Percentiles rank a stretch among this genome's conserved stretches.
Evolutionary conservation across 2,888 invertebrate species (phyloP).

Genomic region (Andrena praecox): DNA sequence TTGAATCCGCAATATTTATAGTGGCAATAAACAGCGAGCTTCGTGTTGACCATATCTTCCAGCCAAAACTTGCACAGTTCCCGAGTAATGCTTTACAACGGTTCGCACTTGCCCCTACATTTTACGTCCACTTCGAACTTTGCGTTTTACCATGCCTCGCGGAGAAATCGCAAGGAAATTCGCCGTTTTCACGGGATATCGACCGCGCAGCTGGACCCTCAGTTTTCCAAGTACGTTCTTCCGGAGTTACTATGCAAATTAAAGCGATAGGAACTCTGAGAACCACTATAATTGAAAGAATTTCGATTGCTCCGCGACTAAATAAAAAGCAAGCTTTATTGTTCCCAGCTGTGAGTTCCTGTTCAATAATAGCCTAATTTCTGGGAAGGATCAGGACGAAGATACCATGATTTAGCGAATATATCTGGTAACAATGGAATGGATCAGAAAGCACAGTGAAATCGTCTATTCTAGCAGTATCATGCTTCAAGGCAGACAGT

Average conservation of each 20-base stretch:
- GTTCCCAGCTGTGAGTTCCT: not conserved
- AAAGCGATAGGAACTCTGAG: conserved; percentile 1
- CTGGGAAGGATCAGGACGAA: not conserved
- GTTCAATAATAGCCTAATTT: not conserved
- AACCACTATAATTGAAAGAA: not conserved
- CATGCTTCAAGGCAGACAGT: not conserved
- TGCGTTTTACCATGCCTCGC: conserved; percentile 2
- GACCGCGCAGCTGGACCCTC: conserved; percentile 1
- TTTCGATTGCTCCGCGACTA: not conserved
- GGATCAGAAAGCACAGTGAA: conserved; percentile 1
- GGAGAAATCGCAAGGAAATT: conserved; percentile 24
- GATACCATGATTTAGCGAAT: not conserved
- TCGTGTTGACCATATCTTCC: conserved; percentile 40
- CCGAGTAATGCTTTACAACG: conserved; percentile 48
- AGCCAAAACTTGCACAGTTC: conserved; percentile 38
- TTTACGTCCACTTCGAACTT: conserved; percentile 44
- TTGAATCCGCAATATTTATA: conserved; percentile 23
- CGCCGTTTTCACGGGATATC: conserved; percentile 24
- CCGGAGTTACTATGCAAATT: conserved; percentile 26
- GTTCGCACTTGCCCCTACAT: conserved; percentile 40
- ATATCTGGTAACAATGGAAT: not conserved
- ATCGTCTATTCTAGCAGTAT: not conserved
- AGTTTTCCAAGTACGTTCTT: not conserved
- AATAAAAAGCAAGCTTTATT: conserved; percentile 1
- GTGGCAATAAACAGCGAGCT: conserved; percentile 35